Evolutionary conservation across 2,797 vertebrate genomes (phyloP), one percentile per base, ranked within the genome.

Genomic region (Vultur gryphus): DNA sequence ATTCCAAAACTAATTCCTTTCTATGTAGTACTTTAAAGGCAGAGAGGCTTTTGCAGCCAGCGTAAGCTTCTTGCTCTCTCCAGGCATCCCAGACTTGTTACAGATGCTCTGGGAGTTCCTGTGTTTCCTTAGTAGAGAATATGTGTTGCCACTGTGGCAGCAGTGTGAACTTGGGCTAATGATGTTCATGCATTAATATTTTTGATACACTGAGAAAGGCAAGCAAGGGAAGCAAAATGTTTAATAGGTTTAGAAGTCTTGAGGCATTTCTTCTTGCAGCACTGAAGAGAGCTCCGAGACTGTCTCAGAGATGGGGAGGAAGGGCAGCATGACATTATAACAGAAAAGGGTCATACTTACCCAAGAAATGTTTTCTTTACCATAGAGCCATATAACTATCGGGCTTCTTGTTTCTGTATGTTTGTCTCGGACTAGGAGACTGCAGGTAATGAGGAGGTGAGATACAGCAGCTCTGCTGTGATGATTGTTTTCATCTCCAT

Each of bases 361-460:
- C 19, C 6, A 15, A 52, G 16, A 58, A 15, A 6, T 13, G 13
- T 44, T 87, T 49, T 48, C 28, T 67, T 69, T 73, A 44, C 29
- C 2, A 12, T 31, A 16, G 4, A 31, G 21, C 13, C 5, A 3
- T 25, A 1, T 5, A 18, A 7, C 9, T 48, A 1, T 7, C 0
- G 0, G 7, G 25, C 3, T 61, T 25, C 31, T 62, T 58, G 19
- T 64, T 25, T 55, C 54, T 52, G 16, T 35, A 1, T n/a, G 16
- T 54, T 71, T 73, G n/a, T 54, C 43, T 84, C 41, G 20, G 75
- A 46, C 9, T 31, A 11, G 24, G 49, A 43, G 24, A 18, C 31
- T 70, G 49, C 26, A 87, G 41, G 24, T 44, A 29, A n/a, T 41
- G 41, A 70, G 83, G 21, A 59, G 13, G 9, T 6, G 14, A 31